Percentiles rank a stretch among this genome's conserved stretches.
Evolutionary conservation across 2,888 invertebrate species (phyloP).

Genomic region (Barypeithes pellucidus): DNA sequence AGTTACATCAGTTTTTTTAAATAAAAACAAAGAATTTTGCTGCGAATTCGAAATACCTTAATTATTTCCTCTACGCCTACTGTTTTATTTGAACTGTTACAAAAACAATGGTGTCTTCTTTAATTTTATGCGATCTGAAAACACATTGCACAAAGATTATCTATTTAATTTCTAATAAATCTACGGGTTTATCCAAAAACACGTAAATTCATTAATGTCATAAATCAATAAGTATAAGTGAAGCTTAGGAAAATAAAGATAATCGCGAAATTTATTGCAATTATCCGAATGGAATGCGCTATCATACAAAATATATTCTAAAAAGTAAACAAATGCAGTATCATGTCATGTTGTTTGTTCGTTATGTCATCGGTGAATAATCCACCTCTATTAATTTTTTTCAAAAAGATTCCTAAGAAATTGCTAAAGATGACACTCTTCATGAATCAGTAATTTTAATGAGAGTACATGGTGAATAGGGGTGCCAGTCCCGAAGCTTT

Average conservation of each 20-base stretch:
- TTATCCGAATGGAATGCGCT: neutral
- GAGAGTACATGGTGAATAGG: too few species aligned
- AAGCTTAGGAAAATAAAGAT: neutral
- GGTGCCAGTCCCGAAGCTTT: too few species aligned
- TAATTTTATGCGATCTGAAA: neutral
- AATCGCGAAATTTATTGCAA: neutral
- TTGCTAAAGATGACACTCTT: too few species aligned
- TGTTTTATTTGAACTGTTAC: slow-evolving; percentile 14
- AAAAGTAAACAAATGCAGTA: slow-evolving; percentile 1
- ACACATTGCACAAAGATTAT: slow-evolving; percentile 5
- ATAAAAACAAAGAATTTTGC: slow-evolving; percentile 24
- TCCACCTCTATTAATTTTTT: too few species aligned
- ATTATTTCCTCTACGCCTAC: slow-evolving; percentile 7
- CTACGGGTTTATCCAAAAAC: slow-evolving; percentile 14
- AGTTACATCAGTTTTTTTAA: slow-evolving; percentile 10
- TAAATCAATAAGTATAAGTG: slow-evolving; percentile 4
- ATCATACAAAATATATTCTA: neutral
- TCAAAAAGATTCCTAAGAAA: too few species aligned
- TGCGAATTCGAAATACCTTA: slow-evolving; percentile 7
- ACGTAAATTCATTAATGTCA: neutral
- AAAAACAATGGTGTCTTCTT: slow-evolving; percentile 18
- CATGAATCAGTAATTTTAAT: too few species aligned
- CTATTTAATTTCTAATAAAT: slow-evolving; percentile 3
- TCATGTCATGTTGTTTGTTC: too few species aligned
- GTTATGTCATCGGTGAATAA: too few species aligned